Percentiles rank a stretch among this genome's conserved stretches.
Conservation (phyloP, 1,140 invertebrate species). For the Mercenaria mercenaria region DNA sequence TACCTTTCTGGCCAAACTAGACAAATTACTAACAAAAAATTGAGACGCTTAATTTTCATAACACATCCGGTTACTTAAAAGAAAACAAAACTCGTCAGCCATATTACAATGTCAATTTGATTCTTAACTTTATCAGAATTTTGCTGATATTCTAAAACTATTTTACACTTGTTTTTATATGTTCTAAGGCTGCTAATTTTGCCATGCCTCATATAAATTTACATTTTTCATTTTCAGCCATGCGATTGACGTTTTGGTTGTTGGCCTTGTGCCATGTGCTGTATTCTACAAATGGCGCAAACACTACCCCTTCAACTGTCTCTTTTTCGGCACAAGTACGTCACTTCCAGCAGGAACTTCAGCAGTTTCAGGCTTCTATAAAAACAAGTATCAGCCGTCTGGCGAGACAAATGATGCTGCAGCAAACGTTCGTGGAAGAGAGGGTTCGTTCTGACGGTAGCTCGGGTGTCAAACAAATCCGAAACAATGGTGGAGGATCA, state of each 20-base stretch:
- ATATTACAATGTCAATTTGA: too few species aligned
- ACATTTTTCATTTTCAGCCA: background rate
- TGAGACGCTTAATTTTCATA: too few species aligned
- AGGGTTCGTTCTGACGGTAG: constrained; percentile 70
- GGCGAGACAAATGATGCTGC: constrained; percentile 73
- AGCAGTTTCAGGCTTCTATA: constrained; percentile 17
- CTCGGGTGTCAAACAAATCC: constrained; percentile 75
- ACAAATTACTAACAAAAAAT: too few species aligned
- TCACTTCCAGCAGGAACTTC: background rate
- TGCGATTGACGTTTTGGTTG: background rate
- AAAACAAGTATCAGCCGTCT: constrained; percentile 59
- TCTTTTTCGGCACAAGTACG: background rate
- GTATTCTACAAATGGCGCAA: background rate
- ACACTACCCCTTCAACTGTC: background rate
- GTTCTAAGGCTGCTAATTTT: too few species aligned
- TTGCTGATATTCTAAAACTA: too few species aligned
- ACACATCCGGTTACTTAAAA: too few species aligned
- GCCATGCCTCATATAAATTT: too few species aligned
- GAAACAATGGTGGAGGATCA: constrained; percentile 59
- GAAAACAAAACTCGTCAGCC: too few species aligned
- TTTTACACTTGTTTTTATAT: too few species aligned
- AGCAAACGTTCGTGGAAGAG: constrained; percentile 76
- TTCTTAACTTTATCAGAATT: too few species aligned
- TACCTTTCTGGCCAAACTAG: too few species aligned
- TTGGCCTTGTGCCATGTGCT: background rate